Evolutionary conservation across 2,113 vertebrate species (phyloP).

Genomic region (Miniopterus natalensis): DNA sequence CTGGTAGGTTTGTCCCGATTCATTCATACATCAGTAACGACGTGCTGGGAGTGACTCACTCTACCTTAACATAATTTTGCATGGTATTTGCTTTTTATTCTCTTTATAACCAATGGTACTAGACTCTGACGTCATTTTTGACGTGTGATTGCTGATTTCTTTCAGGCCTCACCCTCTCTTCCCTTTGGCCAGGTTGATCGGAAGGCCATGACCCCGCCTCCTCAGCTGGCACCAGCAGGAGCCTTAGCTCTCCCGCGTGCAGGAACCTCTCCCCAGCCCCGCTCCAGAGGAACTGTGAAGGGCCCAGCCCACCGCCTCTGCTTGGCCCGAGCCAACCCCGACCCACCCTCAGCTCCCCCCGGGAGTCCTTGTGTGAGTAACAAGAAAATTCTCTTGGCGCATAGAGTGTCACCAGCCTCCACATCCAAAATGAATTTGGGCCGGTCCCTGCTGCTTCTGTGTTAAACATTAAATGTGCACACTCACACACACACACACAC

Average conservation of each 20-base stretch:
- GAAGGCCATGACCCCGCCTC: not conserved
- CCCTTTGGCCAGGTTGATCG: slow-evolving; percentile 27
- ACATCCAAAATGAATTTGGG: not conserved
- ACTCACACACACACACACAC: not conserved
- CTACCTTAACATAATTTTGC: not conserved
- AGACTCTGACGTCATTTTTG: not conserved
- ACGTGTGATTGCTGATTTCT: not conserved
- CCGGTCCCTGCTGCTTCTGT: not conserved
- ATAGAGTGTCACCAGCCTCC: not conserved
- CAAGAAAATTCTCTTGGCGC: not conserved
- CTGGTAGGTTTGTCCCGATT: not conserved
- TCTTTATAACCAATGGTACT: not conserved
- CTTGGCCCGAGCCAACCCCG: not conserved
- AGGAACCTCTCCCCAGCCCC: not conserved
- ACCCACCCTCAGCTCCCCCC: not conserved
- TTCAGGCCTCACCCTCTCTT: not conserved
- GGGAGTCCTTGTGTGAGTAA: not conserved
- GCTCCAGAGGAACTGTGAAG: not conserved
- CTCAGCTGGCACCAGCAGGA: not conserved
- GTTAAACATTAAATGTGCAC: not conserved
- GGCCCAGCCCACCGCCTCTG: not conserved
- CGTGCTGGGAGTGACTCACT: not conserved
- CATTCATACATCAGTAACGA: not conserved
- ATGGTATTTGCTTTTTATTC: not conserved
- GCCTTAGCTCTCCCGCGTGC: not conserved